Evolutionary conservation across 1,140 invertebrate genomes (phyloP).

Genomic region (Drosophila rufa): DNA sequence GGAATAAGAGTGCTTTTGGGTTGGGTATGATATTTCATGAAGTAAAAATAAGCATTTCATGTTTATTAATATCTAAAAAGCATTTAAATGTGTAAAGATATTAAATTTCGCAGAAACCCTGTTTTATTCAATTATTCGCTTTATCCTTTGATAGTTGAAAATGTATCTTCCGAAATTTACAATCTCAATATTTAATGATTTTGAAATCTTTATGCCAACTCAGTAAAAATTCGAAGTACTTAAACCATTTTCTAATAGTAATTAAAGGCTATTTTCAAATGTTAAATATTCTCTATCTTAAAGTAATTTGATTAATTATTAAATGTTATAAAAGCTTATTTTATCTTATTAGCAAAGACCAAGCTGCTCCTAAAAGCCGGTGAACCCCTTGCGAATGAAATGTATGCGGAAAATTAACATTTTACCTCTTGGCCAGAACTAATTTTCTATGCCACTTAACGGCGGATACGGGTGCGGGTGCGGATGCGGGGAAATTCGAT

Average conservation of each 20-base stretch:
- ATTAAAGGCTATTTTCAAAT: no score
- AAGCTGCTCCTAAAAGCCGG: neutral
- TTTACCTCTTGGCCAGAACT: slow-evolving; percentile 73
- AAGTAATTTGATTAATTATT: neutral
- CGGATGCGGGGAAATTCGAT: slow-evolving; percentile 18
- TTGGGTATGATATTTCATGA: neutral
- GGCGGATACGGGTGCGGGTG: neutral
- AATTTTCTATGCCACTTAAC: slow-evolving; percentile 79
- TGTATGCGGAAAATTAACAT: slow-evolving; percentile 61
- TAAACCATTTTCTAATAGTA: no score
- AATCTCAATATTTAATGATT: no score
- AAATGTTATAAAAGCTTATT: neutral
- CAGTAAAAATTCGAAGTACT: no score
- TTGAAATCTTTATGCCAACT: no score
- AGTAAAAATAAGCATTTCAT: neutral
- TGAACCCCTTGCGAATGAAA: slow-evolving; percentile 4
- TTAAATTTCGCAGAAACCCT: neutral
- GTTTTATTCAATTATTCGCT: neutral
- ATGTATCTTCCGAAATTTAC: neutral
- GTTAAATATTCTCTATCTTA: no score
- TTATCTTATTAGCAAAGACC: neutral
- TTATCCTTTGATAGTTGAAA: no score
- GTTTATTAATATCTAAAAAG: no score
- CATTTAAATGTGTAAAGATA: no score
- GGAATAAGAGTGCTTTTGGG: no score